These are phyloP conservation scores for Endomychus coccineus DNA, from an alignment of 2,888 invertebrate genomes.

Conservation along the genomic window DNA sequence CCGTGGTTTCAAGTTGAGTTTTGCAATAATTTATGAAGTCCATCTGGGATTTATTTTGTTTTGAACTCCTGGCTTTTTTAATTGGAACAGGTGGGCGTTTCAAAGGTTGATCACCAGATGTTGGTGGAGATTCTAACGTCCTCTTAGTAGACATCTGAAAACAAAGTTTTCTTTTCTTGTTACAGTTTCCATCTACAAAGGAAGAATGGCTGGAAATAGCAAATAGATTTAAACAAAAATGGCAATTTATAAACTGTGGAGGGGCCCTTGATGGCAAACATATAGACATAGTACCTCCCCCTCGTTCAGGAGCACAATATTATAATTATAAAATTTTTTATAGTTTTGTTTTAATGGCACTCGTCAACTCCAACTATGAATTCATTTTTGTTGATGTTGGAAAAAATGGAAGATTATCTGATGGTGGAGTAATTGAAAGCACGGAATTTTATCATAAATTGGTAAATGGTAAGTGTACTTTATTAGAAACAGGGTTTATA, in stretches of 20 bases:
- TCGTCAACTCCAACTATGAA: conserved; percentile 14
- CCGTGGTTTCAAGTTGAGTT: no score
- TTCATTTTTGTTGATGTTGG: conserved; percentile 16
- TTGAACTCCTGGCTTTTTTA: no score
- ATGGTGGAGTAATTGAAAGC: conserved; percentile 13
- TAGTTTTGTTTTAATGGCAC: conserved; percentile 14
- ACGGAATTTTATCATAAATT: conserved; percentile 12
- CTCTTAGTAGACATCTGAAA: no score
- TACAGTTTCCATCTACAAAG: neutral
- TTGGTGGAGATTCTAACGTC: no score
- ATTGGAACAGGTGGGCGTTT: no score
- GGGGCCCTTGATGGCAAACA: conserved; percentile 4
- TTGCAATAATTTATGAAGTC: no score
- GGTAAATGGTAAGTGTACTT: neutral
- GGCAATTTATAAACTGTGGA: conserved; percentile 4
- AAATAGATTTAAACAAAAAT: neutral
- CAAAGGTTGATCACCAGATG: no score
- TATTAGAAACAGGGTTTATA: no score
- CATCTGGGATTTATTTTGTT: no score
- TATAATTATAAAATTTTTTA: conserved; percentile 17
- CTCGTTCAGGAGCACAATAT: conserved; percentile 9
- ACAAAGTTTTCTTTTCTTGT: no score
- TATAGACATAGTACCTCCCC: conserved; percentile 3
- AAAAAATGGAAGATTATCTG: conserved; percentile 15
- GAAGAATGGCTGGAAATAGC: conserved; percentile 2